Conservation (phyloP, 2,797 vertebrate species). For the Neostethus bicornis region DNA sequence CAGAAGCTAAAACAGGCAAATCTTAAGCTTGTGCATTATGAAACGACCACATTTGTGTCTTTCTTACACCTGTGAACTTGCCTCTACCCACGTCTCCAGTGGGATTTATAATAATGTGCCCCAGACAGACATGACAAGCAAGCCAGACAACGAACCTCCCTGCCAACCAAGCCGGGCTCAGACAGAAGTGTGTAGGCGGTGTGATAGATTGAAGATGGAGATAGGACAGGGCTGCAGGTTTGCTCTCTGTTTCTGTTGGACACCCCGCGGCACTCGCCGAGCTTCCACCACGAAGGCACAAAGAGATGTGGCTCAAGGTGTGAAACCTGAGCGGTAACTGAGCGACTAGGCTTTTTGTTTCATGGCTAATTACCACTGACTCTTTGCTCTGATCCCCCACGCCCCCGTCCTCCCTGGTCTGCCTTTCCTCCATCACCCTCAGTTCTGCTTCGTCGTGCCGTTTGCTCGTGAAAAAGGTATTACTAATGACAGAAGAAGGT, state of each 20-base stretch:
- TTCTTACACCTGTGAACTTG: slow-evolving; percentile 5
- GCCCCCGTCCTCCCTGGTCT: slow-evolving; percentile 11
- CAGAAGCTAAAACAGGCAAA: neutral
- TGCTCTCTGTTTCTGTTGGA: slow-evolving; percentile 48
- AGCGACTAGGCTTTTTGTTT: slow-evolving; percentile 78
- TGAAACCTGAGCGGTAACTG: slow-evolving; percentile 66
- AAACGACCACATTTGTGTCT: neutral
- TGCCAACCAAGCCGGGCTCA: slow-evolving; percentile 40
- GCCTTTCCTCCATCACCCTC: slow-evolving; percentile 51
- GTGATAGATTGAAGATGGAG: slow-evolving; percentile 57
- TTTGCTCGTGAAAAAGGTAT: slow-evolving; percentile 79
- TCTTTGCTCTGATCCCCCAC: slow-evolving; percentile 49
- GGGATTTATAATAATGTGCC: slow-evolving; percentile 34
- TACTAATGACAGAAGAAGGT: slow-evolving; percentile 85
- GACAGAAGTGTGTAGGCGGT: slow-evolving; percentile 38
- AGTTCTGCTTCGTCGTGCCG: slow-evolving; percentile 71
- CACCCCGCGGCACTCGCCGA: slow-evolving; percentile 37
- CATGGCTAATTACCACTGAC: slow-evolving; percentile 82
- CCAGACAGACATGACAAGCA: slow-evolving; percentile 49
- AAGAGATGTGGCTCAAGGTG: slow-evolving; percentile 56
- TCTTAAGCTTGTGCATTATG: neutral
- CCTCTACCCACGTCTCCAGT: slow-evolving; percentile 2
- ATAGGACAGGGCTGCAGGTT: slow-evolving; percentile 29
- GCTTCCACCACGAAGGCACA: slow-evolving; percentile 34
- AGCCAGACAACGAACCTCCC: slow-evolving; percentile 54